Evolutionary conservation across 35 echinoderm and acorn worm species (phyloP), one percentile per base, ranked within the genome.

Genomic region (Anneissia japonica): DNA sequence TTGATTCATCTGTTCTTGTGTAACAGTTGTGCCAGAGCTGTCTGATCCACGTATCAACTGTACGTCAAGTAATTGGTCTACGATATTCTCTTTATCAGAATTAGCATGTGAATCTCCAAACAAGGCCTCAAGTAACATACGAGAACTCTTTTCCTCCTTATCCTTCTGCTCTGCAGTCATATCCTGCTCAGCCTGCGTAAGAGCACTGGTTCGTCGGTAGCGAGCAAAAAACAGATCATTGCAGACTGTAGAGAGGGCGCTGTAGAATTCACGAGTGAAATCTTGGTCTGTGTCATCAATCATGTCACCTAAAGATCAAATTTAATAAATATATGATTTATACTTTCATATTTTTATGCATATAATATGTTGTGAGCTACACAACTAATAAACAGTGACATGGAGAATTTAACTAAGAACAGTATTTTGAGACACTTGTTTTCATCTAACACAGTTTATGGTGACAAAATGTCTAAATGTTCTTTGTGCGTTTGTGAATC

Each of bases 201-300:
- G 35, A 11, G 35, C 38, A 11, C 36, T 81, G 35, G 87, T 82
- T 81, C 88, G 90, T 19, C 95, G 89, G 81, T 93, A 90, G 14
- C 91, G 84, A 1, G 95, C 95, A 38, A 98, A 98, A 92, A 98
- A 98, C 74, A 98, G 86, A 74, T 98, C 95, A 31, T 98, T 91
- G 81, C 95, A 98, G 76, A 98, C 92, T 26, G 86, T 81, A 16
- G 89, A 94, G 0, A 94, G 89, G 39, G 91, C 91, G 0, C 40
- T 79, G 84, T 98, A 89, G 89, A 98, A 98, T 46, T 98, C 89
- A 16, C 86, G 75, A 21, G 79, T 74, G 74, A 93, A 98, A 30
- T 86, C 86, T 5, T 77, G 85, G 26, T 86, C 78, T 35, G 84
- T 84, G 84, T 98, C 95, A 40, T 98, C 95, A 35, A 92, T 30